Percentiles rank a stretch among this genome's conserved stretches.
phyloP scores from a whole-genome alignment of 2,113 vertebrate species.

The Psilopsiagon aymara region DNA sequence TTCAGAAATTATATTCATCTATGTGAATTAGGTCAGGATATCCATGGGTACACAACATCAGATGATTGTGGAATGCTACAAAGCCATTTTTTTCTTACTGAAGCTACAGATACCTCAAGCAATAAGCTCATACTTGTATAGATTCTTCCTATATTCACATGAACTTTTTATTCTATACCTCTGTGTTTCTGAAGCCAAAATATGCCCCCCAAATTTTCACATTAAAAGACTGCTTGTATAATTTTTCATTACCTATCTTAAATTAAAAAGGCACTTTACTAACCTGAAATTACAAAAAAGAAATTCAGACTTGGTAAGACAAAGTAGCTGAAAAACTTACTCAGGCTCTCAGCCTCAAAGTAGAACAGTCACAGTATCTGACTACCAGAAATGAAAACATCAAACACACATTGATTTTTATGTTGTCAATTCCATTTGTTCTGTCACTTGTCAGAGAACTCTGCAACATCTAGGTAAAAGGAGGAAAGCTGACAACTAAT shows the following conservation, averaged over 20 bases:
- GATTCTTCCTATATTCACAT: not conserved
- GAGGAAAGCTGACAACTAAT: not conserved
- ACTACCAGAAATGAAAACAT: slow-evolving; percentile 76
- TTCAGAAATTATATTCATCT: not conserved
- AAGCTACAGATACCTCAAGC: not conserved
- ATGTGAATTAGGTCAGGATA: not conserved
- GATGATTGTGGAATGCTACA: not conserved
- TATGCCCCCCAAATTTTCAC: not conserved
- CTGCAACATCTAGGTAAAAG: slow-evolving; percentile 10
- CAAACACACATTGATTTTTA: slow-evolving; percentile 72
- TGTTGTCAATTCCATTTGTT: slow-evolving; percentile 62
- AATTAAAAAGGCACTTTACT: not conserved
- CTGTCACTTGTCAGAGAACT: slow-evolving; percentile 52
- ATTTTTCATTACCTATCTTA: not conserved
- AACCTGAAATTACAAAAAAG: not conserved
- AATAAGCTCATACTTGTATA: not conserved
- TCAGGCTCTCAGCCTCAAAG: slow-evolving; percentile 10
- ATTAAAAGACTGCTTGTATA: not conserved
- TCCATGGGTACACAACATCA: not conserved
- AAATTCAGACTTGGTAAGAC: not conserved
- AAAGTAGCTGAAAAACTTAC: not conserved
- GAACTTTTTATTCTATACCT: not conserved
- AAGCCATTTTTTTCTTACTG: not conserved
- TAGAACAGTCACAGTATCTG: slow-evolving; percentile 43
- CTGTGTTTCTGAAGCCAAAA: not conserved